Conservation (phyloP, 2,888 invertebrate species). For the Tinea semifulvella region DNA sequence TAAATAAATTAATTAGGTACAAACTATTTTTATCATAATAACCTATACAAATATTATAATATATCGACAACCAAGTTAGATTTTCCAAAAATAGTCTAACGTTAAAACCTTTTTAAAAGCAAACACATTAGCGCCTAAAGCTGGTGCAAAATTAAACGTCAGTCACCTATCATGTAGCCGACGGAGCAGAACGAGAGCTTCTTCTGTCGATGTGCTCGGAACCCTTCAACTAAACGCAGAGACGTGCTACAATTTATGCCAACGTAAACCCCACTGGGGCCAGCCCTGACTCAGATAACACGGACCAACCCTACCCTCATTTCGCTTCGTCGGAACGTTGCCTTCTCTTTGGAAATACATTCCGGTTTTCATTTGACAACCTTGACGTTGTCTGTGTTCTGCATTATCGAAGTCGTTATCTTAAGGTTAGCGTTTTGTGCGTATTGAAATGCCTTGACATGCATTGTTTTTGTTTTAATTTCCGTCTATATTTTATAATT, state of each 20-base stretch:
- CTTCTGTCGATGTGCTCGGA: conserved; percentile 38
- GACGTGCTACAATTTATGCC: conserved; percentile 38
- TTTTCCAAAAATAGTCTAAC: neutral
- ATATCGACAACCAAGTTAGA: too few relatives aligned
- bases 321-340: conserved; percentile 9
- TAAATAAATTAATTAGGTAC: too few relatives aligned
- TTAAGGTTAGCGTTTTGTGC: conserved; percentile 1
- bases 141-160: conserved; percentile 48
- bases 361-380: conserved; percentile 13
- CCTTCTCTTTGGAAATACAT: conserved; percentile 13
- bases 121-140: conserved; percentile 12
- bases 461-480: neutral
- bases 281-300: conserved; percentile 24
- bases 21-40: too few relatives aligned
- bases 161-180: conserved; percentile 45
- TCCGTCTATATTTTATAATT: too few relatives aligned
- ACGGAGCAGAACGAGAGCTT: conserved; percentile 40
- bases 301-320: conserved; percentile 11
- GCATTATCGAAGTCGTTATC: conserved; percentile 1
- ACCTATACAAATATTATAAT: too few relatives aligned
- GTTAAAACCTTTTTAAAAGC: neutral
- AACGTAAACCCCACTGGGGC: conserved; percentile 33
- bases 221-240: conserved; percentile 29
- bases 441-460: neutral
- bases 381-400: conserved; percentile 12